Evolutionary conservation across 1,140 invertebrate genomes (phyloP), one percentile per base, ranked within the genome.

Genomic region (Nautilus pompilius): DNA sequence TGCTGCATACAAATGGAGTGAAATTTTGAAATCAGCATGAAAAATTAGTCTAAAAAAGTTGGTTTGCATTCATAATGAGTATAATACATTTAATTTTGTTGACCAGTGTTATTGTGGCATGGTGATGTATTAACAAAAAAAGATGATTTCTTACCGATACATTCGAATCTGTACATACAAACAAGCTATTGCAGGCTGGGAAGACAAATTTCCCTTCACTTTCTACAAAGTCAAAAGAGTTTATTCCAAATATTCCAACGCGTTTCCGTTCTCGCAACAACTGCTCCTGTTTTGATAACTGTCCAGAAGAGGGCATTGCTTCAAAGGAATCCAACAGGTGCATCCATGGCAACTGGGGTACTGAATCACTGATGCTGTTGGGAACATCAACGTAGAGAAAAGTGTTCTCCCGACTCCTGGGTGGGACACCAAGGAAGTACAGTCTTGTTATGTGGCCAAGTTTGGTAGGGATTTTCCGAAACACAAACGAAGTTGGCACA

Each of bases 171-270:
- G 88, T 78, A 80, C 91, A 92, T 66, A 91, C 88, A 78, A 87
- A 96, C 48, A 97, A 84, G 65, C 89, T 91, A 69, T 92, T 92
- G 0, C 90, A 89, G 65, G 93, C 91, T 41, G 94, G 92, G 82
- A 98, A 97, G 24, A 97, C 88, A 69, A 98, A 88, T 75, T 90
- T 89, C 24, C 93, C 93, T 55, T 89, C 88, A 3, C 86, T 85
- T 24, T 87, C 85, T 75, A 95, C 91, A 48, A 95, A 84, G 76
- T 97, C 93, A 76, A 96, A 98, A 13, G 92, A 92, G 2, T 93
- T 95, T 53, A 98, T 96, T 22, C 96, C 96, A 88, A 92, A 95
- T 0, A 91, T 91, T 0, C 92, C 89, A 10, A 95, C 86, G 84
- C 83, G 53, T 65, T 96, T 95, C 57, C 95, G 85, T 79, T 98